Evolutionary conservation across 2,888 invertebrate species (phyloP).

Genomic region (Aphodius sticticus): DNA sequence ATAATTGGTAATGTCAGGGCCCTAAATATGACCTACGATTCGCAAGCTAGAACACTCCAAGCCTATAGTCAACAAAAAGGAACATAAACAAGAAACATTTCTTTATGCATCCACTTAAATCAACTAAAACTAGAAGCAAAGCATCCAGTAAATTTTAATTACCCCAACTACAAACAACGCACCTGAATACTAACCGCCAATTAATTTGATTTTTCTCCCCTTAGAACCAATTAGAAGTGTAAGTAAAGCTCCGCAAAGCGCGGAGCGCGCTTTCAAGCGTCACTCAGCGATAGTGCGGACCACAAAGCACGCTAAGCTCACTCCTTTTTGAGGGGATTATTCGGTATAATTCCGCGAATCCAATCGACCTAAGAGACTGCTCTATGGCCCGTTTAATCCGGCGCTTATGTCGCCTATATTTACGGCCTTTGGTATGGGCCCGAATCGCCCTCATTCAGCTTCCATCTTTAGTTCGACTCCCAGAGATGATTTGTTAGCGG

Average conservation of each 20-base stretch:
- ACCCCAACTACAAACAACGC: neutral
- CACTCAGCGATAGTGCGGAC: conserved; percentile 26
- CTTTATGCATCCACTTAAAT: too few species aligned
- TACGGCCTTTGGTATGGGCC: neutral
- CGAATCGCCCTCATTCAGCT: neutral
- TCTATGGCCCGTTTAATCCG: neutral
- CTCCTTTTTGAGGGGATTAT: conserved; percentile 44
- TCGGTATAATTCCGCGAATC: conserved; percentile 44
- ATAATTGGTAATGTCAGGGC: too few species aligned
- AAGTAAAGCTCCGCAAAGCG: neutral
- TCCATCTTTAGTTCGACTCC: neutral
- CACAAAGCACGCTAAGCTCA: conserved; percentile 41
- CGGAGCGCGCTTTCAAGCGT: neutral
- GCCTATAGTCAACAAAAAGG: too few species aligned
- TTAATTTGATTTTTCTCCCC: neutral
- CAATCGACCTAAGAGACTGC: conserved; percentile 43
- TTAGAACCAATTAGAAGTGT: neutral
- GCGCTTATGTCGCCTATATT: neutral
- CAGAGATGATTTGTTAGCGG: neutral
- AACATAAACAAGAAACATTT: too few species aligned
- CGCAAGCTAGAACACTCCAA: too few species aligned
- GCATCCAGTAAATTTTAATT: neutral
- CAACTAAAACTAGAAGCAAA: too few species aligned
- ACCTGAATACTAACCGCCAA: neutral
- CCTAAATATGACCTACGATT: too few species aligned